Conservation (phyloP, 1,140 invertebrate genomes). For the Halesus radiatus region DNA sequence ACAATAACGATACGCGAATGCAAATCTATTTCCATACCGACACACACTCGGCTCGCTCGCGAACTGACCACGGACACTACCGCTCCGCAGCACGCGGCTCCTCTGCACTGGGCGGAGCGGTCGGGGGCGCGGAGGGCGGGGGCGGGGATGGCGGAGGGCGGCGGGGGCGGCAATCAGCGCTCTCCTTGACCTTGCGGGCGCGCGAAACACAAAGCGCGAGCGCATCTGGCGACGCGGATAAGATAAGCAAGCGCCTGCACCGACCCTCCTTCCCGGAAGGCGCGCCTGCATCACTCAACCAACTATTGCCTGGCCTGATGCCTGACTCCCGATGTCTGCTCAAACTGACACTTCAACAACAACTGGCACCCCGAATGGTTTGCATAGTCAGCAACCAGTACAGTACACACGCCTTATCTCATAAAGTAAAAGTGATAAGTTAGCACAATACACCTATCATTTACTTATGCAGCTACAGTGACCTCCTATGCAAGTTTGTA, state of each 20-base stretch:
- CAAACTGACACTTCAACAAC: too few relatives aligned
- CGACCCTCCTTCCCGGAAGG: background rate
- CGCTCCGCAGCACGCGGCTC: background rate
- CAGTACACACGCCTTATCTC: too few relatives aligned
- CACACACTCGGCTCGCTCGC: background rate
- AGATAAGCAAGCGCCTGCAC: background rate
- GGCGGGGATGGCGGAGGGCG: conserved; percentile 4
- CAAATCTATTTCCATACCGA: conserved; percentile 31
- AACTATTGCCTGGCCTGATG: too few relatives aligned
- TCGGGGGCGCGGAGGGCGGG: conserved; percentile 20
- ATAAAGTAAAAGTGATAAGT: too few relatives aligned
- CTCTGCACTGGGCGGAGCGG: conserved; percentile 5
- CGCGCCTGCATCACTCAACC: background rate
- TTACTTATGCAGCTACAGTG: too few relatives aligned
- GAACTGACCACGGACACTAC: conserved; percentile 46
- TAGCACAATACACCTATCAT: too few relatives aligned
- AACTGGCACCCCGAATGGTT: too few relatives aligned
- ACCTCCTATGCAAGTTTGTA: too few relatives aligned
- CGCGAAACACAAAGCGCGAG: conserved; percentile 27
- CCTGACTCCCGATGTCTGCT: too few relatives aligned
- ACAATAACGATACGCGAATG: conserved; percentile 38
- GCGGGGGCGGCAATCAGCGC: conserved; percentile 32
- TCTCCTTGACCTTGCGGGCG: conserved; percentile 48
- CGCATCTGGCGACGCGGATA: conserved; percentile 17
- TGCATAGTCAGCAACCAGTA: too few relatives aligned